A percentile compares a stretch with the other conserved stretches of the same genome.
Evolutionary conservation across 2,797 vertebrate genomes (phyloP).

Genomic region (Ptychobarbus kaznakovi): DNA sequence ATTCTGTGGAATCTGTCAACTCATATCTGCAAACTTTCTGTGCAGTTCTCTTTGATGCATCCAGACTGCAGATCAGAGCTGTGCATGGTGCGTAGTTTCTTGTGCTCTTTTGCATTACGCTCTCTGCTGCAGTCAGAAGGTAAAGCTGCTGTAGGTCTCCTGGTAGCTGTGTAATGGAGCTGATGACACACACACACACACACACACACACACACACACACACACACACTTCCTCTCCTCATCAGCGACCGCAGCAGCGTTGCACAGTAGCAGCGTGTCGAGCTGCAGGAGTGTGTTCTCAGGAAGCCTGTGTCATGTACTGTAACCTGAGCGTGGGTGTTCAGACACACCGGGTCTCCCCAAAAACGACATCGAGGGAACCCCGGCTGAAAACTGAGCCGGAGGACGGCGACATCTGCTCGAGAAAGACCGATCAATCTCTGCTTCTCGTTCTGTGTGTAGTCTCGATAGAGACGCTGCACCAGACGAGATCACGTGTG

Average conservation of each 20-base stretch:
- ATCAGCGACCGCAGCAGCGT: slow-evolving; percentile 36
- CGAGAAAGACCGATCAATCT: not conserved
- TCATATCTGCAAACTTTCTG: not conserved
- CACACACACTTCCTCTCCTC: slow-evolving; percentile 55
- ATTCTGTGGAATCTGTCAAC: not conserved
- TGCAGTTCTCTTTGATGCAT: not conserved
- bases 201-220: slow-evolving; percentile 27
- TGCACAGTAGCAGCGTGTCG: slow-evolving; percentile 55
- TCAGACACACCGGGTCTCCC: slow-evolving; percentile 55
- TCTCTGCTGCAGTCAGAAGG: not conserved
- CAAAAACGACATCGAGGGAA: slow-evolving; percentile 40
- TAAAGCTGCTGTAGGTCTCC: not conserved
- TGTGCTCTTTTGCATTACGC: not conserved
- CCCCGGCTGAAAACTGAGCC: not conserved
- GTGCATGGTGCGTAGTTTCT: not conserved
- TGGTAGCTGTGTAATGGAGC: not conserved
- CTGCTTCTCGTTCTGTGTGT: not conserved
- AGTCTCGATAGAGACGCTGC: not conserved
- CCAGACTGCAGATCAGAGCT: not conserved
- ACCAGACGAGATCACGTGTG: not conserved
- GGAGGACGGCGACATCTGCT: not conserved
- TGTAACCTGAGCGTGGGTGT: slow-evolving; percentile 59
- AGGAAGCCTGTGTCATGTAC: slow-evolving; percentile 49
- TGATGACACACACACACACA: slow-evolving; percentile 12
- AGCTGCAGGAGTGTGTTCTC: slow-evolving; percentile 40